Evolutionary conservation across 2,888 invertebrate genomes (phyloP), one percentile per base, ranked within the genome.

Genomic region (Phragmatobia fuliginosa): DNA sequence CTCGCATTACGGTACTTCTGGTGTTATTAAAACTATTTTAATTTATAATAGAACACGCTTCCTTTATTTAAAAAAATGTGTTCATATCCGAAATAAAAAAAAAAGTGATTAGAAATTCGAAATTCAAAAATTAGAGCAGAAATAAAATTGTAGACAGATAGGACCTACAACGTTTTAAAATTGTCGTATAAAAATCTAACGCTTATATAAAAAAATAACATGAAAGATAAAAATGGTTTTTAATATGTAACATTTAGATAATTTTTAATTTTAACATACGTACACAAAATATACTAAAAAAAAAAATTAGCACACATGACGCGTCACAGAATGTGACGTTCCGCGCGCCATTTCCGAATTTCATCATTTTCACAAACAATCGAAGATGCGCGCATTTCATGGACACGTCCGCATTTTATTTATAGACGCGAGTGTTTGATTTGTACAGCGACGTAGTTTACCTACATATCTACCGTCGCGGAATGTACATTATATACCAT

Each of bases 401-500:
- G 91, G 90, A 90, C 92, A 89, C 88, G 86, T 91, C 89, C 90
- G 81, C 79, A 80, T 87, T 91, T 90, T 92, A 93, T 93, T 92
- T 91, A 90, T 93, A 92, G 92, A 88, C 82, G 60, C 84, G 87
- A 87, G 88, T 91, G 91, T 93, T 93, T 93, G 94, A 93, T 93
- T 94, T 92, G 93, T 93, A 90, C 90, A 88, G 85, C 88, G 87
- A 87, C 91, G 91, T 91, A 91, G 90, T 91, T 92, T 90, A 92
- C 92, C 92, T 93, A 93, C 92, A 92, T 94, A 93, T 90, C 92
- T 91, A 91, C 91, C 90, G 88, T 88, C 87, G 87, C 88, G 93
- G 94, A 92, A 92, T 92, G 92, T 92, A 92, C 84, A 91, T 90
- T 87, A 92, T 94, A 89, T 94, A 93, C 82, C 91, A 91, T 91